Conservation (phyloP, 2,113 vertebrate species). For the Sphaerodactylus townsendi region DNA sequence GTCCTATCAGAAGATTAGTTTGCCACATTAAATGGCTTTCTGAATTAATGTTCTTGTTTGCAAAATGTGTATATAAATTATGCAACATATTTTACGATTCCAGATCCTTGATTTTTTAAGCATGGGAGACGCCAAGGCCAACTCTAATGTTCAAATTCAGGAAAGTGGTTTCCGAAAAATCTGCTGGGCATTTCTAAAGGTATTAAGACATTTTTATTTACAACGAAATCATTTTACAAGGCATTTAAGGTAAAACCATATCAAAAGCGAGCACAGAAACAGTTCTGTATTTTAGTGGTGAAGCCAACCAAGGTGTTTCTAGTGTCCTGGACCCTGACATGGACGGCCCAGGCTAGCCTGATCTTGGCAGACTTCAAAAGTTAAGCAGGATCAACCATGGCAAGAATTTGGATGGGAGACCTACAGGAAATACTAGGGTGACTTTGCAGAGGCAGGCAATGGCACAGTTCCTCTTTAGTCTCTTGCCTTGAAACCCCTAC, state of each 20-base stretch:
- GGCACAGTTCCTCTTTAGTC: too few relatives aligned
- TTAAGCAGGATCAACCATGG: too few relatives aligned
- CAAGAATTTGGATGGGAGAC: too few relatives aligned
- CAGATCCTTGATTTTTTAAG: conserved; percentile 91
- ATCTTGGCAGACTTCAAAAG: too few relatives aligned
- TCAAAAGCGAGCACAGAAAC: not conserved
- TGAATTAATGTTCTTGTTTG: not conserved
- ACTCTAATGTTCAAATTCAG: conserved; percentile 71
- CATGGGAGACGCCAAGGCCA: conserved; percentile 83
- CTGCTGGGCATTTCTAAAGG: conserved; percentile 98
- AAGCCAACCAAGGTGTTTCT: not conserved
- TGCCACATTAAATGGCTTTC: not conserved
- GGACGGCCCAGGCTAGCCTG: too few relatives aligned
- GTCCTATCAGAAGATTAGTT: not conserved
- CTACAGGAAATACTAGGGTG: too few relatives aligned
- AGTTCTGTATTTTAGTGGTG: not conserved
- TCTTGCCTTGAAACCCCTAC: too few relatives aligned
- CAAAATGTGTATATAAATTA: not conserved
- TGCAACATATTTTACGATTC: conserved; percentile 36
- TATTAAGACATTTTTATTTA: conserved; percentile 54
- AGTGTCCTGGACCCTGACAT: too few relatives aligned
- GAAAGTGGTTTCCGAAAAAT: conserved; percentile 88
- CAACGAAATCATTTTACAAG: not conserved
- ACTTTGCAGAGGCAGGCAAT: too few relatives aligned
- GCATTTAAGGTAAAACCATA: not conserved